Base-by-base conservation (phyloP, 1,140 invertebrate genomes). In the Drosophila sucinea region DNA sequence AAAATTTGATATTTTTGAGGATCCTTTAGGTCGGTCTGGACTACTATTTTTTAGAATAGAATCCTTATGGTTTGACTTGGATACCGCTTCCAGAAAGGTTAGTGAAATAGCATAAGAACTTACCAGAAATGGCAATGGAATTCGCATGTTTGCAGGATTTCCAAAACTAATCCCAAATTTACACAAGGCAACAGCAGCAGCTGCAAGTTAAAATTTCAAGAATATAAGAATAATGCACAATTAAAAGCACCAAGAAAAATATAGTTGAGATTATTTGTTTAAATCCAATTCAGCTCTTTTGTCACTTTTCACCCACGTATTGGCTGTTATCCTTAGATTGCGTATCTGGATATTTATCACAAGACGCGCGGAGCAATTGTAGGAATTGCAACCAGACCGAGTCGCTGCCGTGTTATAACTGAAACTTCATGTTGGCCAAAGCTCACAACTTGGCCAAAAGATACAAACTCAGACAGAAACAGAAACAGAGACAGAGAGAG, bases 391-490 rank as follows among this genome's bases (percentile, higher is more conserved):
- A 77, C 83, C 84, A 68, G 72, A 67, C 61, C 80, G 79, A 79
- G 60, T 67, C 84, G 84, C 83, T 86, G 76, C 72, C 72, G 73
- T 58, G 47, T 72, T 89, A 63, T 82, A 89, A 87, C 83, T 87
- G 84, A 87, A 87, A 87, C 79, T 87, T 83, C 58, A 38, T 56
- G 54, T 60, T 57, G 60, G 51, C 27, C 55, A 40, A 68, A 65
- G 68, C 66, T 54, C 33, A 41, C 73, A 63, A 73, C 65, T 81
- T 79, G 74, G 74, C 69, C 70, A 54, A 75, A 38, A 57, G 64
- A 67, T 56, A 55, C 61, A 44, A 57, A 51, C 58, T 54, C 58
- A 55, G 44, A 40, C 58, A 44, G 25, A 63, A 10, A 47, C 5
- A 72, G 38, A 72, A 70, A 70, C 47, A 55, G 58, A 40, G 27